A percentile compares a stretch with the other conserved stretches of the same genome.
These are phyloP conservation scores for Rachycentron canadum DNA, from an alignment of 2,797 vertebrate species.

Conservation along the genomic window DNA sequence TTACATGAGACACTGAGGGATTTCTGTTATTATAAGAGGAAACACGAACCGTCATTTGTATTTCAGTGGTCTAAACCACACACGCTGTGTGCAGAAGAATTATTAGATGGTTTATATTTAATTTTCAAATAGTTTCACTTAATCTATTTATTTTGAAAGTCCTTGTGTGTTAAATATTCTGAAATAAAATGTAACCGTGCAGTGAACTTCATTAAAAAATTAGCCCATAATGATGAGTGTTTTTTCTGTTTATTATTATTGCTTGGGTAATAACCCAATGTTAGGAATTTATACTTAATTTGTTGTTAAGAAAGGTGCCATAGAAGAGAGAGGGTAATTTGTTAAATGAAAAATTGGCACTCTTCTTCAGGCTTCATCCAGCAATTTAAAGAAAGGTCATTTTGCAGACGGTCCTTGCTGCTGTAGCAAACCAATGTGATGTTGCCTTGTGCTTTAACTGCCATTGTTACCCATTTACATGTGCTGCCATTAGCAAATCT, in stretches of 20 bases:
- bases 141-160: constrained; percentile 10
- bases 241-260: too few species aligned
- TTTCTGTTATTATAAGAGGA: constrained; percentile 44
- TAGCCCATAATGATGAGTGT: not conserved
- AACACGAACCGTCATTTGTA: constrained; percentile 29
- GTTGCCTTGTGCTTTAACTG: too few species aligned
- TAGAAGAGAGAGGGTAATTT: not conserved
- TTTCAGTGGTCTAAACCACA: constrained; percentile 19
- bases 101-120: constrained; percentile 25
- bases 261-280: too few species aligned
- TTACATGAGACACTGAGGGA: constrained; percentile 38
- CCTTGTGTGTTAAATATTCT: not conserved
- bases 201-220: not conserved
- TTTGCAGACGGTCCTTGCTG: not conserved
- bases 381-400: not conserved
- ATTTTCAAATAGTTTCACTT: constrained; percentile 28
- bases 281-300: not conserved
- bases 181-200: not conserved
- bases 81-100: constrained; percentile 18
- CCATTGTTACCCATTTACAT: not conserved
- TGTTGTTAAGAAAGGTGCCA: not conserved
- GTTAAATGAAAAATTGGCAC: not conserved
- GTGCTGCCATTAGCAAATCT: not conserved
- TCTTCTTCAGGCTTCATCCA: constrained; percentile 1
- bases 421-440: not conserved